Evolutionary conservation across 2,113 vertebrate species (phyloP).

Genomic region (Perca fluviatilis): DNA sequence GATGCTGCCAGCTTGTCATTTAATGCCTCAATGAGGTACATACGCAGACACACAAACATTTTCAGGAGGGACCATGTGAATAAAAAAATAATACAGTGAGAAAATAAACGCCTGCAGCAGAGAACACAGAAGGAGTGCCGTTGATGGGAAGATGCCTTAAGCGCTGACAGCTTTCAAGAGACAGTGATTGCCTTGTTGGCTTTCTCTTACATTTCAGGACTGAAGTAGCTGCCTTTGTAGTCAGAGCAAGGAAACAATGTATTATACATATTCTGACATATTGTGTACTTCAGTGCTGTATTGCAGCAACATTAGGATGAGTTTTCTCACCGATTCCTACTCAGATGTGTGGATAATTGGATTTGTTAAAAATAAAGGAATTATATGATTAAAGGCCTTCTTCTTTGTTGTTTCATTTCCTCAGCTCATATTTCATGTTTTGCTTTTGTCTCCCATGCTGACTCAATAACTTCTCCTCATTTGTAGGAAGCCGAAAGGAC

Average conservation of each 20-base stretch:
- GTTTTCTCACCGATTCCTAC: background rate
- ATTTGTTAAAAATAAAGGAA: slow-evolving; percentile 53
- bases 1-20: slow-evolving; percentile 72
- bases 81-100: slow-evolving; percentile 29
- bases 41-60: slow-evolving; percentile 50
- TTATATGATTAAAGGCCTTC: slow-evolving; percentile 50
- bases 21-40: slow-evolving; percentile 62
- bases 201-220: slow-evolving; percentile 61
- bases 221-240: slow-evolving; percentile 54
- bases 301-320: background rate
- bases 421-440: slow-evolving; percentile 43
- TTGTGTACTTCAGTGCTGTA: background rate
- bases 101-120: slow-evolving; percentile 63
- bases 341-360: slow-evolving; percentile 59
- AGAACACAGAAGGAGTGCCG: slow-evolving; percentile 52
- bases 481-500: slow-evolving; percentile 62
- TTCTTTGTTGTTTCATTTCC: slow-evolving; percentile 56
- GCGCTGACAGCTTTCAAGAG: slow-evolving; percentile 71
- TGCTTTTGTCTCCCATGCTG: slow-evolving; percentile 61
- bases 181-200: slow-evolving; percentile 67
- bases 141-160: slow-evolving; percentile 69
- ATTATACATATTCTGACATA: slow-evolving; percentile 37
- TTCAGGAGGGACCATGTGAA: slow-evolving; percentile 43
- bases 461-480: slow-evolving; percentile 70
- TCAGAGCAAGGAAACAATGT: slow-evolving; percentile 32